These are phyloP conservation scores for Phocoena sinus DNA, from an alignment of 2,113 vertebrate genomes.

Conservation along the genomic window DNA sequence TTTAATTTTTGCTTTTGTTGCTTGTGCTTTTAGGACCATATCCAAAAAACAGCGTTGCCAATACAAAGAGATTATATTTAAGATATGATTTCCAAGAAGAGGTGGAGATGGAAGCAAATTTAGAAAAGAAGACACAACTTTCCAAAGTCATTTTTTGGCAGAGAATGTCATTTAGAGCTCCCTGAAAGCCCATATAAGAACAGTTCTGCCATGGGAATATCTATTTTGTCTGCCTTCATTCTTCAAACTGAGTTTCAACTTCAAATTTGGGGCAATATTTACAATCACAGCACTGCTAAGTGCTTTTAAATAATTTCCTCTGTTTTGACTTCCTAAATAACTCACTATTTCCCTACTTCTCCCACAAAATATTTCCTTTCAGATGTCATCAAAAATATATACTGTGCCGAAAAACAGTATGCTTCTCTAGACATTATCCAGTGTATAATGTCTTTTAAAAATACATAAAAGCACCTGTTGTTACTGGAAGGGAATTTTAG, in stretches of 20 bases:
- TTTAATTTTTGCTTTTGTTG: neutral
- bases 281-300: neutral
- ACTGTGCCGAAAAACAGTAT: neutral
- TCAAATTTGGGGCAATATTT: neutral
- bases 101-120: neutral
- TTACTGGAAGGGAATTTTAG: neutral
- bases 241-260: neutral
- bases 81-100: conserved; percentile 33
- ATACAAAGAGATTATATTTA: neutral
- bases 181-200: neutral
- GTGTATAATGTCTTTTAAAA: neutral
- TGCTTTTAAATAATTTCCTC: neutral
- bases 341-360: neutral
- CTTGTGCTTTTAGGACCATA: neutral
- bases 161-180: neutral
- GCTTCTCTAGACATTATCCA: neutral
- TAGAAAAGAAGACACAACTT: conserved; percentile 10
- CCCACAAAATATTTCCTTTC: neutral
- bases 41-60: neutral
- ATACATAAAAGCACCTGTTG: neutral
- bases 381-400: neutral
- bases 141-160: conserved; percentile 25
- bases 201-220: neutral
- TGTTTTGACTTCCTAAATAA: conserved; percentile 17
- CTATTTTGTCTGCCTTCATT: conserved; percentile 5